A percentile compares a stretch with the other conserved stretches of the same genome.
Evolutionary conservation across 2,113 vertebrate genomes (phyloP).

Genomic region (Atlantisia rogersi): DNA sequence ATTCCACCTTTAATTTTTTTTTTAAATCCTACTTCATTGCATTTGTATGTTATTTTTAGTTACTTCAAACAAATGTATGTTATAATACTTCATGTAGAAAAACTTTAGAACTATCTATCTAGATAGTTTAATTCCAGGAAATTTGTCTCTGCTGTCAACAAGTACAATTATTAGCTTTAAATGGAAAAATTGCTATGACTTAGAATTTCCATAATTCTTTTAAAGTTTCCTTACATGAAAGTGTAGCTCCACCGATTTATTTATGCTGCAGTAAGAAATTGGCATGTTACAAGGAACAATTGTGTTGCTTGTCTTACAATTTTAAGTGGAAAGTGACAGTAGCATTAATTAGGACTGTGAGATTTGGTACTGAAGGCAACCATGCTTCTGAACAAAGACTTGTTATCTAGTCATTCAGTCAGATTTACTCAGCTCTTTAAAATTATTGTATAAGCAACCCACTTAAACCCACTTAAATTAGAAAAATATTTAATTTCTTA

Average conservation of each 20-base stretch:
- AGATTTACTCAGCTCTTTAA: neutral
- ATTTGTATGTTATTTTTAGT: neutral
- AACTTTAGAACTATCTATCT: neutral
- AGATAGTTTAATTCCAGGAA: neutral
- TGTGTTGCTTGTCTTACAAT: neutral
- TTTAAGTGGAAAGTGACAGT: slow-evolving; percentile 28
- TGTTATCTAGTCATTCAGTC: neutral
- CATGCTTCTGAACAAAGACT: slow-evolving; percentile 18
- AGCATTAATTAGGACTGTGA: slow-evolving; percentile 1
- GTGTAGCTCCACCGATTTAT: neutral
- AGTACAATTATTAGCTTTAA: neutral
- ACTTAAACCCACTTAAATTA: too few relatives aligned
- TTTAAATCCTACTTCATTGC: neutral
- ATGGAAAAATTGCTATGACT: neutral
- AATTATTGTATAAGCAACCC: neutral
- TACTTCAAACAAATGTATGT: neutral
- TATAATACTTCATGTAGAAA: neutral
- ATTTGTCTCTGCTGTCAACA: neutral
- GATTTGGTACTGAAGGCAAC: neutral
- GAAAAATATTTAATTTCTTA: too few relatives aligned
- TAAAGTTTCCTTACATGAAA: neutral
- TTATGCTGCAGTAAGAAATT: slow-evolving; percentile 3
- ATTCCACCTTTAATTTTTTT: neutral
- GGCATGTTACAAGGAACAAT: neutral
- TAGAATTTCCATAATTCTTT: neutral